phyloP scores from a whole-genome alignment of 2,888 invertebrate genomes.

The Drosophila nigricruria region DNA sequence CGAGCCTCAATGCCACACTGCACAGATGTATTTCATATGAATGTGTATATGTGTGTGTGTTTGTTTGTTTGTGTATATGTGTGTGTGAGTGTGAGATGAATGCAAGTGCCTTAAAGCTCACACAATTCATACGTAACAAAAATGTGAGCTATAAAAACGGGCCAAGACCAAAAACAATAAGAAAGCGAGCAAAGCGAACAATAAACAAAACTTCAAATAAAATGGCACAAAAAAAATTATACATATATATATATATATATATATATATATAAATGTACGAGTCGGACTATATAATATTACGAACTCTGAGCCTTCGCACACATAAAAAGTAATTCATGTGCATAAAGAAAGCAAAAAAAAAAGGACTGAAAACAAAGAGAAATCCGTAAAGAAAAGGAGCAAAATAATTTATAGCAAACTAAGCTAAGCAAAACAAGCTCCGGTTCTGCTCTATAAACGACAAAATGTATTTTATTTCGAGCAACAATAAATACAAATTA shows the following conservation, averaged over 20 bases:
- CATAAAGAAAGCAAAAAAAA: constrained; percentile 13
- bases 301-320: constrained; percentile 31
- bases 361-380: constrained; percentile 15
- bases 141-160: constrained; percentile 61
- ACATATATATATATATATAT: neutral
- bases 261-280: constrained; percentile 10
- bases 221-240: constrained; percentile 42
- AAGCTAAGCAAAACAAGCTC: constrained; percentile 37
- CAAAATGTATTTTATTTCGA: constrained; percentile 38
- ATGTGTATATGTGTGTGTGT: constrained; percentile 24
- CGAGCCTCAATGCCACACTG: constrained; percentile 27
- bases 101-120: constrained; percentile 61
- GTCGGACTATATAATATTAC: constrained; percentile 18
- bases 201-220: constrained; percentile 75
- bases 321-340: constrained; percentile 61
- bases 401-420: constrained; percentile 52
- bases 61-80: constrained; percentile 27
- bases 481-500: constrained; percentile 55
- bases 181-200: constrained; percentile 37
- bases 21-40: constrained; percentile 22
- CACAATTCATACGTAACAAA: constrained; percentile 31
- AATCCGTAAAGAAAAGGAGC: constrained; percentile 15
- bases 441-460: constrained; percentile 11
- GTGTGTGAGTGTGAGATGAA: constrained; percentile 43
- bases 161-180: constrained; percentile 24